Base-by-base conservation (phyloP, 2,113 vertebrate species). In the Nibea albiflora region DNA sequence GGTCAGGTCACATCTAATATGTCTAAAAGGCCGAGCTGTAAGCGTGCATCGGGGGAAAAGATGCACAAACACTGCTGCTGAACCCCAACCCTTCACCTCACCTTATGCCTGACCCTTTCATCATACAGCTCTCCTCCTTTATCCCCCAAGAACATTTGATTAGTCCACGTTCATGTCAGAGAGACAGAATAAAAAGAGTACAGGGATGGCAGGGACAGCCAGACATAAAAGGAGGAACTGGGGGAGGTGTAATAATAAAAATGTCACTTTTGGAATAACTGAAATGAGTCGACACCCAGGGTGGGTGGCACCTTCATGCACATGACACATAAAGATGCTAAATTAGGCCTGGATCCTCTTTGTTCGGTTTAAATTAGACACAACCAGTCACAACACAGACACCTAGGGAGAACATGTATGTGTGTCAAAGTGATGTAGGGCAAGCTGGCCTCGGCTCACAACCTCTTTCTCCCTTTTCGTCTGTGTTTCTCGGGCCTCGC, bases 1-100 rank as follows among this genome's bases (percentile, higher is more conserved):
- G 87, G 90, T 90, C 88, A 90, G 76, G 78, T 79, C 78, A 76
- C 77, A 54, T 86, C 76, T 84, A 88, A 92, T 90, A 85, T 73
- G 72, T 87, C 87, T 81, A 80, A 79, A 24, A 75, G 71, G 44
- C 71, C n/a, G 52, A 70, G 61, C 46, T 54, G 49, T 67, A 24
- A 16, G 35, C 28, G 9, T 28, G 47, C 31, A 66, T 26, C 47
- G 19, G 31, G 39, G 67, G 65, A 71, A 77, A 53, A 52, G 53
- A 56, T 53, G 60, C 57, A 71, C 24, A 57, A 73, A 64, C 50
- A 20, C 49, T 12, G 0, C 28, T 6, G 61, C 16, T 66, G 64
- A 68, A 62, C 54, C 57, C 50, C 57, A 79, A 64, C 57, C 78
- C 76, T 84, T 82, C 57, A 65, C 50, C 60, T 85, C 24, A 42